Base-by-base conservation (phyloP, 2,888 invertebrate genomes). In the Pyrocoelia pectoralis region DNA sequence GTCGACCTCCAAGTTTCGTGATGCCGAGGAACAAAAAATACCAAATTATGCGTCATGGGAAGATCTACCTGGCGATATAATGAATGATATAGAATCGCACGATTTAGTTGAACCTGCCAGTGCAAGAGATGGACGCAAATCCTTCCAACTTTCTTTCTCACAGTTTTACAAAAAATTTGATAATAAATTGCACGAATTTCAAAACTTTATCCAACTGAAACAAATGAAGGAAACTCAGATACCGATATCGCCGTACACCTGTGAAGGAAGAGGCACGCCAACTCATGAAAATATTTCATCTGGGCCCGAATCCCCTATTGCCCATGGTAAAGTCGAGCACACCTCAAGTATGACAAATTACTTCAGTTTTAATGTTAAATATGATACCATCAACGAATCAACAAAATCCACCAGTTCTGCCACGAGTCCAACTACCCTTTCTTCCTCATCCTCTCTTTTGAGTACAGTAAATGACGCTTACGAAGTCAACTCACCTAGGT, bases 41-140 rank as follows among this genome's bases (percentile, higher is more conserved):
- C 75, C 77, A 2, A 77, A 81, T 68, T 78, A 79, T 48, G 79
- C 76, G 8, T 76, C 78, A 46, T 79, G 80, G 79, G 75, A 78
- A 10, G 73, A 68, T 8, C 2, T 8, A 3, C 2, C n/a, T 2
- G 8, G 2, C n/a, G n/a, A 33, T 10, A n/a, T n/a, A 33, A 2
- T 8, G 2, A n/a, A n/a, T 33, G 33, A 33, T n/a, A 2, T 33
- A n/a, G 33, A 33, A n/a, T 8, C n/a, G 33, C n/a, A 2, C 8
- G 33, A 33, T 10, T 2, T 3, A n/a, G 2, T n/a, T 2, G n/a
- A n/a, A 8, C 2, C 2, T 33, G 9, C 10, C n/a, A n/a, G 8
- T n/a, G n/a, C 33, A 33, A 8, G n/a, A n/a, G 9, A 2, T 2
- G 33, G 2, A n/a, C 9, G 2, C n/a, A 2, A 33, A n/a, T 4